Percentiles rank a stretch among this genome's conserved stretches.
These are phyloP conservation scores for Hofmannophila pseudospretella DNA, from an alignment of 2,888 invertebrate species.

Conservation along the genomic window DNA sequence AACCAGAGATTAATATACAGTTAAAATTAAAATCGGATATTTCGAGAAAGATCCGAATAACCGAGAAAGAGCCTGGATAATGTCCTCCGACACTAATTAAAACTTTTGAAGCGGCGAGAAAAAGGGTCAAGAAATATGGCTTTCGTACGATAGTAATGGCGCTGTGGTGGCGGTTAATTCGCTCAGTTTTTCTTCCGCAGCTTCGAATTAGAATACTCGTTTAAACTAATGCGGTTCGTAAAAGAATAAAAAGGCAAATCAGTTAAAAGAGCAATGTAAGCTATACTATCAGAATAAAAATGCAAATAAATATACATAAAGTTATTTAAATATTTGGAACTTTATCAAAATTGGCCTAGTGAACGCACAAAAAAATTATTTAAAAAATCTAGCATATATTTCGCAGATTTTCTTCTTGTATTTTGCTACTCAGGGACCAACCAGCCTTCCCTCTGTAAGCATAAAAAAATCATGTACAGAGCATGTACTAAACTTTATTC, in stretches of 20 bases:
- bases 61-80: conserved; percentile 59
- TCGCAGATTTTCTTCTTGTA: no score
- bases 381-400: no score
- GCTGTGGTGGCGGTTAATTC: conserved; percentile 58
- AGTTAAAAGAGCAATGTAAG: no score
- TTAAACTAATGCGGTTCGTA: conserved; percentile 26
- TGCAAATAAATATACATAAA: no score
- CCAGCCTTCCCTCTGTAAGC: no score
- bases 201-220: conserved; percentile 41
- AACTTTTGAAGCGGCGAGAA: conserved; percentile 66
- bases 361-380: no score
- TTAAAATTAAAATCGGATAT: conserved; percentile 49
- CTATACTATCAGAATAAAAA: no score
- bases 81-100: conserved; percentile 76
- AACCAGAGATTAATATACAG: conserved; percentile 36
- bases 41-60: conserved; percentile 44
- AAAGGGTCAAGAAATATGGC: conserved; percentile 73
- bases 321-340: no score
- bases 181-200: conserved; percentile 50
- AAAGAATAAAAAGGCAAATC: background rate
- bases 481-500: no score
- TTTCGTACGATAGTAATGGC: conserved; percentile 64
- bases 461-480: no score
- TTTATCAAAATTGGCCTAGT: no score
- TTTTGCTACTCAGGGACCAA: no score